Evolutionary conservation across 1,140 invertebrate species (phyloP).

Genomic region (Gryon sp.): DNA sequence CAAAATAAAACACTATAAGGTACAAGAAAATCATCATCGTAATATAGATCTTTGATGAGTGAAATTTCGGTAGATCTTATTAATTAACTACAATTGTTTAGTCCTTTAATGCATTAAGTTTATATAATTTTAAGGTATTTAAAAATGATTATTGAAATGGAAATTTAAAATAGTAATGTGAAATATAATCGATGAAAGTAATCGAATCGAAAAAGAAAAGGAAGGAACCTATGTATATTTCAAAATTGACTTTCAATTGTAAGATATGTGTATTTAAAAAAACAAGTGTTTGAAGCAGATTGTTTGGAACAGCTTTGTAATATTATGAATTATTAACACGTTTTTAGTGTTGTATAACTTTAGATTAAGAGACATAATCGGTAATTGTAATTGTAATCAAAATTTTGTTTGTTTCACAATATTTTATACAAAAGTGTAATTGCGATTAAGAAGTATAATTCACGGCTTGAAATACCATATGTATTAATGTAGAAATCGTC

Average conservation of each 20-base stretch:
- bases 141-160: too few species aligned
- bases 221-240: slow-evolving; percentile 11
- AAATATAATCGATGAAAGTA: slow-evolving; percentile 30
- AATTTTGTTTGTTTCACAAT: slow-evolving; percentile 33
- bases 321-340: slow-evolving; percentile 2
- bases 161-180: too few species aligned
- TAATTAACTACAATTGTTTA: slow-evolving; percentile 14
- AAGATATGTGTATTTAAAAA: slow-evolving; percentile 18
- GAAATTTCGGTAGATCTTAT: slow-evolving; percentile 22
- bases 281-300: slow-evolving; percentile 18
- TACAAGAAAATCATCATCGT: slow-evolving; percentile 21
- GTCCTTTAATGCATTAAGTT: slow-evolving; percentile 38
- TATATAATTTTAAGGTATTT: slow-evolving; percentile 43
- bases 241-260: slow-evolving; percentile 39
- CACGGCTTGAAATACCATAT: slow-evolving; percentile 29
- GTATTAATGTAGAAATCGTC: slow-evolving; percentile 41
- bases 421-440: slow-evolving; percentile 44
- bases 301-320: slow-evolving; percentile 22
- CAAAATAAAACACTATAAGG: slow-evolving; percentile 42
- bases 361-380: slow-evolving; percentile 20
- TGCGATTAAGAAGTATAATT: slow-evolving; percentile 36
- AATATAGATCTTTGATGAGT: slow-evolving; percentile 33
- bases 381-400: slow-evolving; percentile 17
- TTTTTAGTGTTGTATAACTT: slow-evolving; percentile 31
- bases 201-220: too few species aligned